phyloP scores from a whole-genome alignment of 1,140 invertebrate genomes.

The Maconellicoccus hirsutus region DNA sequence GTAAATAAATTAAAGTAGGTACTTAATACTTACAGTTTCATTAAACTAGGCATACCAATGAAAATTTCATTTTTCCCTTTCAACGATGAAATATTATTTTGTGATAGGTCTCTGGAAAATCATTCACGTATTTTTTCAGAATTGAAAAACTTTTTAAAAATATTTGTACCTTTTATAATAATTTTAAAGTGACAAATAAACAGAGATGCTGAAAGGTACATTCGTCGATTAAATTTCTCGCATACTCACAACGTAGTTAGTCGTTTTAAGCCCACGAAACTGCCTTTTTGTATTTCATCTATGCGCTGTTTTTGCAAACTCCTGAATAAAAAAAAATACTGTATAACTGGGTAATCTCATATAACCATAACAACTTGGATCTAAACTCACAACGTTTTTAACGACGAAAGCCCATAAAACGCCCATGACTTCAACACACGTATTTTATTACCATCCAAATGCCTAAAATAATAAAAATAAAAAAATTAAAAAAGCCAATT shows the following conservation, averaged over 20 bases:
- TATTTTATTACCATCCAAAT: constrained; percentile 33
- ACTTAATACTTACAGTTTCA: constrained; percentile 33
- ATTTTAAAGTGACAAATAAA: neutral
- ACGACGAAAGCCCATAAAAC: constrained; percentile 33
- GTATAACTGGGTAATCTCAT: constrained; percentile 15
- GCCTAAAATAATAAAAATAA: constrained; percentile 30
- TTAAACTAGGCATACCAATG: constrained; percentile 33
- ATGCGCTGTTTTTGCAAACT: constrained; percentile 32
- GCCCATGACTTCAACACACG: constrained; percentile 31
- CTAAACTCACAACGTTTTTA: constrained; percentile 33
- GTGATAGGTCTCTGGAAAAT: constrained; percentile 37
- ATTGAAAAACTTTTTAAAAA: no score
- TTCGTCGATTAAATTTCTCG: neutral
- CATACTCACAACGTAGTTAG: constrained; percentile 31
- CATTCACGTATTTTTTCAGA: no score
- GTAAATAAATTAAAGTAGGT: constrained; percentile 16
- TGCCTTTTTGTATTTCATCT: constrained; percentile 29
- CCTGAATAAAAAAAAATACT: constrained; percentile 27
- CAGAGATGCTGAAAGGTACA: neutral
- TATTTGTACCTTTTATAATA: no score
- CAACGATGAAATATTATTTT: constrained; percentile 34
- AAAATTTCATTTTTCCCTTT: constrained; percentile 33
- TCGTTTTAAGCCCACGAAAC: constrained; percentile 32
- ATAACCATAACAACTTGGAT: constrained; percentile 21
- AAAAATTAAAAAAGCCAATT: no score